Conservation (phyloP, 2,888 invertebrate species). For the Plebejus argus region DNA sequence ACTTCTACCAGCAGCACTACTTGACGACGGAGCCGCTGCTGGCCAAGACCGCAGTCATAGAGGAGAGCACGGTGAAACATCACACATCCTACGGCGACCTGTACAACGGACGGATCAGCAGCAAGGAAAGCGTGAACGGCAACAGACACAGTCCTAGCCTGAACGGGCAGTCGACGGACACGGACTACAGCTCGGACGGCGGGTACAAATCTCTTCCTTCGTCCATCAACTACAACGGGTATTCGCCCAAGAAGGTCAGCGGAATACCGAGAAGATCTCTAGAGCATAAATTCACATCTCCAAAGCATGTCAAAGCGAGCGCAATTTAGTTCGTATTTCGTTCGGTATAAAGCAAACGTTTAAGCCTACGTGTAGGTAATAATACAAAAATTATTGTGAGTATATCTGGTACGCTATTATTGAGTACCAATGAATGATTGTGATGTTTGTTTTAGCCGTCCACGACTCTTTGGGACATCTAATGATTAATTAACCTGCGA, state of each 20-base stretch:
- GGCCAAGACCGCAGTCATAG: conserved; percentile 58
- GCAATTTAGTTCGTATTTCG: conserved; percentile 50
- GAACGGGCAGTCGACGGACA: conserved; percentile 74
- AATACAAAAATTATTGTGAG: conserved; percentile 19
- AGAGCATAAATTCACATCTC: conserved; percentile 70
- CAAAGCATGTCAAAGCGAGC: conserved; percentile 73
- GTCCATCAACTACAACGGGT: conserved; percentile 67
- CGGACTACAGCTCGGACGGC: conserved; percentile 77
- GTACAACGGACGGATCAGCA: conserved; percentile 69
- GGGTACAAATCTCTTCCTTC: conserved; percentile 78
- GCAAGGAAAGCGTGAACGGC: conserved; percentile 70
- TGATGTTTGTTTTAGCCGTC: conserved; percentile 32
- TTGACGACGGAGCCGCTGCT: conserved; percentile 54
- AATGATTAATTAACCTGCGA: background rate
- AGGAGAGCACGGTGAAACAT: conserved; percentile 66
- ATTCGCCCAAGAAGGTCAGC: conserved; percentile 70
- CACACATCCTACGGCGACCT: conserved; percentile 75
- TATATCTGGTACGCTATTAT: conserved; percentile 4
- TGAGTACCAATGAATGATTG: conserved; percentile 25
- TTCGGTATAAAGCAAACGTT: conserved; percentile 14
- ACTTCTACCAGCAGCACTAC: conserved; percentile 66
- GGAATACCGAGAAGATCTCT: conserved; percentile 74
- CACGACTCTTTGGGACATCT: conserved; percentile 4
- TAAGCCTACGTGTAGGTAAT: background rate
- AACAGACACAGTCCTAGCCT: conserved; percentile 69